Conservation (phyloP, 2,888 invertebrate species). For the Caenorhabditis wallacei region DNA sequence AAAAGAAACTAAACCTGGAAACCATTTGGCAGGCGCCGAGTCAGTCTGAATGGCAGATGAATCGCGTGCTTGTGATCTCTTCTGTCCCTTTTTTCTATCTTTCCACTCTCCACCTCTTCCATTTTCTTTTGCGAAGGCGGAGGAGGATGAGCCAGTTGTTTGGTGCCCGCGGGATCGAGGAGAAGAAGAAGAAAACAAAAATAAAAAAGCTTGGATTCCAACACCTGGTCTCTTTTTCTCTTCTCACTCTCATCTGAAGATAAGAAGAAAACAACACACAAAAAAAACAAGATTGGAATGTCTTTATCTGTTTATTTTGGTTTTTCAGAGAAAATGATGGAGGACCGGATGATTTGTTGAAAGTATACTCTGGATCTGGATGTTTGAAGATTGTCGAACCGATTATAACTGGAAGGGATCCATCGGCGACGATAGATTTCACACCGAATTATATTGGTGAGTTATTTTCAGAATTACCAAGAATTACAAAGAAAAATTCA, state of each 20-base stretch:
- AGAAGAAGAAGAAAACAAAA: slow-evolving; percentile 53
- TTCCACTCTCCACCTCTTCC: slow-evolving; percentile 3
- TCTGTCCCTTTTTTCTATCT: slow-evolving; percentile 17
- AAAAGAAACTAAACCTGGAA: slow-evolving; percentile 56
- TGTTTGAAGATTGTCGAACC: slow-evolving; percentile 33
- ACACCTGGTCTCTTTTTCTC: slow-evolving; percentile 47
- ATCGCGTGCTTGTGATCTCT: slow-evolving; percentile 30
- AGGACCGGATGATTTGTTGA: slow-evolving; percentile 51
- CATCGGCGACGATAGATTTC: slow-evolving; percentile 42
- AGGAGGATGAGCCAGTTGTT: slow-evolving; percentile 61
- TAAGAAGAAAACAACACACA: slow-evolving; percentile 19
- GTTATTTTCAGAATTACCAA: not conserved
- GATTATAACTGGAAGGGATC: slow-evolving; percentile 40
- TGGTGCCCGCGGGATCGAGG: slow-evolving; percentile 50
- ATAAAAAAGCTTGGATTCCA: slow-evolving; percentile 55
- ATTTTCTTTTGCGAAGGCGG: slow-evolving; percentile 44
- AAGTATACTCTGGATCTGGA: slow-evolving; percentile 44
- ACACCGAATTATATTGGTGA: slow-evolving; percentile 53
- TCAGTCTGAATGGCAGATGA: slow-evolving; percentile 55
- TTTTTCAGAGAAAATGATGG: slow-evolving; percentile 53
- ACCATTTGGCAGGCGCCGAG: slow-evolving; percentile 45
- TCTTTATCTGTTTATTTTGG: slow-evolving; percentile 30
- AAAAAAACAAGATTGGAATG: slow-evolving; percentile 25
- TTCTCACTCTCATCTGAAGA: slow-evolving; percentile 9
- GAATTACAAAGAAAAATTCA: slow-evolving; percentile 4